A percentile compares a stretch with the other conserved stretches of the same genome.
phyloP scores from a whole-genome alignment of 2,113 vertebrate species.

The Cynopterus brachyotis region DNA sequence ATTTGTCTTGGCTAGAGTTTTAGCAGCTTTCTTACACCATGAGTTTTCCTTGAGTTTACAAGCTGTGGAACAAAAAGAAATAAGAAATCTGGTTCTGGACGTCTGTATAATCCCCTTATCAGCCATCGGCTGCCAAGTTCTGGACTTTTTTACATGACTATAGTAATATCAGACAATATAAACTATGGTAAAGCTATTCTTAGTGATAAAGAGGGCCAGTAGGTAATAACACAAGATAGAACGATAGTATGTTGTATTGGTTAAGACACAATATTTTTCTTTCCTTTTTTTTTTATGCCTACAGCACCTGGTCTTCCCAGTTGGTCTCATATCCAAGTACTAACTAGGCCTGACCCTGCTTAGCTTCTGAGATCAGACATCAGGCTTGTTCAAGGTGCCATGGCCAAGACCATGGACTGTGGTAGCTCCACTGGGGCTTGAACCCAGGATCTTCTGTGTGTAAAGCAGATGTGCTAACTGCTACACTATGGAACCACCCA shows the following conservation, averaged over 20 bases:
- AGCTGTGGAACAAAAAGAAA: background rate
- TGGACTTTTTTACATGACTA: background rate
- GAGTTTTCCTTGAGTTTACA: background rate
- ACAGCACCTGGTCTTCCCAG: no score
- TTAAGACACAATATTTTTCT: background rate
- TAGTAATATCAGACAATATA: background rate
- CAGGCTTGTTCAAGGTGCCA: no score
- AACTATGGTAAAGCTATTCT: background rate
- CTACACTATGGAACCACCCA: no score
- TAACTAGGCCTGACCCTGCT: no score
- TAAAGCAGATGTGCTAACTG: no score
- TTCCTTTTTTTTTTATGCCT: no score
- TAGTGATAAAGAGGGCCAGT: background rate
- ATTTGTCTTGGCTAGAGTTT: background rate
- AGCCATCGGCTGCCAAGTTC: background rate
- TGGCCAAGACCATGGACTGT: no score
- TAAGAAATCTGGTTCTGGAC: background rate
- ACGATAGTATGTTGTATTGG: background rate
- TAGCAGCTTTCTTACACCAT: background rate
- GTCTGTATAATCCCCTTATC: background rate
- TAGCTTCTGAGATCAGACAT: no score
- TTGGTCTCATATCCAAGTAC: no score
- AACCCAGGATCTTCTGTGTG: no score
- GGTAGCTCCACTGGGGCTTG: no score
- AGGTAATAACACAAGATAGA: background rate